Conservation (phyloP, 2,888 invertebrate genomes). For the Aspidapion aeneum region DNA sequence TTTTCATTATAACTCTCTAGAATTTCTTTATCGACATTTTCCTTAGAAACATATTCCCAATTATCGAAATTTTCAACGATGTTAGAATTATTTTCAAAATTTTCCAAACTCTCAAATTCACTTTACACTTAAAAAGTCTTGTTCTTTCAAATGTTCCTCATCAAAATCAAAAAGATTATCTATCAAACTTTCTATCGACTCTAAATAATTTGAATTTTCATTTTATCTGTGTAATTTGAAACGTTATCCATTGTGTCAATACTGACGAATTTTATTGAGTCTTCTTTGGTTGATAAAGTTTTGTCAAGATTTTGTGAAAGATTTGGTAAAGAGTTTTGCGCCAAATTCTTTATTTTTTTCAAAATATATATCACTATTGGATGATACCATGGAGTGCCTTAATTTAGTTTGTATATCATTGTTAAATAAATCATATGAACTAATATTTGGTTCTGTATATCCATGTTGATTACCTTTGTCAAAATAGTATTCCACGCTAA, state of each 20-base stretch:
- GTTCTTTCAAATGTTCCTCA: not conserved
- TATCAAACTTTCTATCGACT: not conserved
- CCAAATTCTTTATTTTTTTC: no score
- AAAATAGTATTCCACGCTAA: no score
- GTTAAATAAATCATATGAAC: no score
- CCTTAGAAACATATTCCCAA: not conserved
- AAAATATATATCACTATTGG: no score
- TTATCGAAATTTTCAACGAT: not conserved
- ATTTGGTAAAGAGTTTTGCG: not conserved
- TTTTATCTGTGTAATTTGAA: not conserved
- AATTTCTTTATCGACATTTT: not conserved
- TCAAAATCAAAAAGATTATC: not conserved
- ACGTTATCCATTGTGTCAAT: not conserved
- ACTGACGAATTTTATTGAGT: not conserved
- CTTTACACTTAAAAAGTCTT: not conserved
- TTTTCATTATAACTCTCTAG: not conserved
- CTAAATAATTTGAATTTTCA: not conserved
- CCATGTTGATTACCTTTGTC: no score
- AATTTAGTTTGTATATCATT: not conserved
- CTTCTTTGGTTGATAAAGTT: no score
- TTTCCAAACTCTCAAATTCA: not conserved
- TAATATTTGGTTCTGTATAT: no score
- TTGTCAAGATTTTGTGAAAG: no score
- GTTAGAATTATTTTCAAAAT: no score
- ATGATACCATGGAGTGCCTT: not conserved